Conservation (phyloP, 2,888 invertebrate genomes). For the Diadromus collaris region DNA sequence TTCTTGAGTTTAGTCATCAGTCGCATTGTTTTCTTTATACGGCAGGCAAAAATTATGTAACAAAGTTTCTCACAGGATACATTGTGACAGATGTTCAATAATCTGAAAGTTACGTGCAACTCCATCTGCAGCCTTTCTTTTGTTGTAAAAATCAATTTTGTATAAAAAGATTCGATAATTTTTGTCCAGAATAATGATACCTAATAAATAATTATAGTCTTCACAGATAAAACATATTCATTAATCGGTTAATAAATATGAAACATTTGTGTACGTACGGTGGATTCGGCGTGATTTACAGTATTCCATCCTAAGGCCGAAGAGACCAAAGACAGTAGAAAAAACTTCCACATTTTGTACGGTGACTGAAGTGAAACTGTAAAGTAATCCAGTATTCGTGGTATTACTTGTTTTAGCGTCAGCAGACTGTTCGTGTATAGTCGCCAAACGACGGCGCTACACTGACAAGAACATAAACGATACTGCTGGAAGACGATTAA, state of each 20-base stretch:
- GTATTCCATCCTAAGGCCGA: slow-evolving; percentile 38
- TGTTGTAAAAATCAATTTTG: too few relatives aligned
- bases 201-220: too few relatives aligned
- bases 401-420: background rate
- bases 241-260: background rate
- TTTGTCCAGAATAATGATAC: too few relatives aligned
- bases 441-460: slow-evolving; percentile 5
- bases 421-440: slow-evolving; percentile 3
- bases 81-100: too few relatives aligned
- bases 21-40: too few relatives aligned
- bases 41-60: too few relatives aligned
- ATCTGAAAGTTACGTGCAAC: too few relatives aligned
- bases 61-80: too few relatives aligned
- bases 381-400: background rate
- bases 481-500: slow-evolving; percentile 36
- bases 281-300: slow-evolving; percentile 11
- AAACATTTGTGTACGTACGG: slow-evolving; percentile 42
- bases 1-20: too few relatives aligned
- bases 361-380: background rate
- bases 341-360: slow-evolving; percentile 54
- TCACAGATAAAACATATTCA: too few relatives aligned
- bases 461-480: slow-evolving; percentile 46
- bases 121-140: too few relatives aligned
- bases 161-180: too few relatives aligned
- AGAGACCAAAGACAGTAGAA: slow-evolving; percentile 31